Conservation (phyloP, 2,888 invertebrate genomes). For the Sisyra nigra region DNA sequence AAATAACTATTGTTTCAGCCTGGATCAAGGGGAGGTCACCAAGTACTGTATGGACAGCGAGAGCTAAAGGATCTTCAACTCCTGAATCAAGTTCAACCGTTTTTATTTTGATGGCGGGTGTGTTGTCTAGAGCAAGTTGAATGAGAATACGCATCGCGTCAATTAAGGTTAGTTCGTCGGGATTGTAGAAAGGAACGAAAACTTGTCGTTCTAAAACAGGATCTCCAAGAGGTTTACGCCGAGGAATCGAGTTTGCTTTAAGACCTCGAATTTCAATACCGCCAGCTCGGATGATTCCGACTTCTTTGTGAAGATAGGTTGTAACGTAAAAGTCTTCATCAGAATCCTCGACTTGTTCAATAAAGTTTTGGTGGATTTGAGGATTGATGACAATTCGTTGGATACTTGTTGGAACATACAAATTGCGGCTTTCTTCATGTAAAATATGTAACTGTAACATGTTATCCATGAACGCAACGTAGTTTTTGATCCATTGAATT, state of each 20-base stretch:
- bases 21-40: constrained; percentile 53
- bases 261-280: constrained; percentile 65
- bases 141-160: constrained; percentile 38
- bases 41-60: constrained; percentile 37
- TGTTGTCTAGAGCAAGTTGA: constrained; percentile 60
- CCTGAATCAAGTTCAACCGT: constrained; percentile 22
- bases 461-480: constrained; percentile 79
- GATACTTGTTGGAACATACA: constrained; percentile 51
- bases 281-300: constrained; percentile 37
- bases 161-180: constrained; percentile 13
- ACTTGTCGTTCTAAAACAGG: constrained; percentile 62
- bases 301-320: constrained; percentile 27
- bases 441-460: constrained; percentile 68
- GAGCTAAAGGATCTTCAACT: constrained; percentile 32
- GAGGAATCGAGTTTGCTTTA: constrained; percentile 57
- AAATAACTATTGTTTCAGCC: constrained; percentile 42
- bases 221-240: constrained; percentile 47
- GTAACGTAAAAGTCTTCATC: constrained; percentile 13
- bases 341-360: constrained; percentile 5
- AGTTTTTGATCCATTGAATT: constrained; percentile 35
- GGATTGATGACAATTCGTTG: constrained; percentile 35
- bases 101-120: constrained; percentile 42
- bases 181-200: constrained; percentile 44
- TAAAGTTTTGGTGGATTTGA: constrained; percentile 17
- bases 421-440: constrained; percentile 46